Percentiles rank a stretch among this genome's conserved stretches.
Evolutionary conservation across 2,888 invertebrate genomes (phyloP).

Genomic region (Listrodromus nycthemerus): DNA sequence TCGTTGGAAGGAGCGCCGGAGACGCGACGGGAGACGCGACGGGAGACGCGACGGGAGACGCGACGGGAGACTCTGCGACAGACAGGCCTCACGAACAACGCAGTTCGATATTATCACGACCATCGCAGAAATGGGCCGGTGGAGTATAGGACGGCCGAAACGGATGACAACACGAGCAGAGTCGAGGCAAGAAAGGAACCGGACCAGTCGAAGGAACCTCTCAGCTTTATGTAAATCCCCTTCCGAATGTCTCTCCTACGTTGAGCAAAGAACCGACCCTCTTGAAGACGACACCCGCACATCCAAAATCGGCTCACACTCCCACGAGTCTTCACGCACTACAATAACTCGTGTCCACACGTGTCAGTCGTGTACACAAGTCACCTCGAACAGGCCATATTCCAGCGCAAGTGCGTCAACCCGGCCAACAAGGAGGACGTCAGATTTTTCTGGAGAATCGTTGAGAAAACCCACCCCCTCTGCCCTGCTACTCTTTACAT

Average conservation of each 20-base stretch:
- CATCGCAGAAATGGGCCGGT: background rate
- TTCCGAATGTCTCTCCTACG: slow-evolving; percentile 18
- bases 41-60: slow-evolving; percentile 21
- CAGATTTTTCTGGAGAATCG: slow-evolving; percentile 49
- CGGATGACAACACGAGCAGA: background rate
- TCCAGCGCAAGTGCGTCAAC: slow-evolving; percentile 22
- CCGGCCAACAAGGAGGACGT: slow-evolving; percentile 4
- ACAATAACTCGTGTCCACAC: slow-evolving; percentile 24
- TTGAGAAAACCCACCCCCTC: slow-evolving; percentile 11
- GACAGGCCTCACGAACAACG: slow-evolving; percentile 20
- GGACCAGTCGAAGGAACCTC: slow-evolving; percentile 27
- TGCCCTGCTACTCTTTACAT: slow-evolving; percentile 34
- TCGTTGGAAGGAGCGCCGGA: background rate
- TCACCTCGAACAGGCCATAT: slow-evolving; percentile 28
- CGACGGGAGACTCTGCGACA: slow-evolving; percentile 24
- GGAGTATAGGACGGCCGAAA: background rate
- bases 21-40: slow-evolving; percentile 17
- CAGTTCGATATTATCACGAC: slow-evolving; percentile 60
- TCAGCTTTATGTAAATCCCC: slow-evolving; percentile 60
- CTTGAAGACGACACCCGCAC: slow-evolving; percentile 3
- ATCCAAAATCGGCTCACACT: background rate
- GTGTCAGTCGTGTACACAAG: slow-evolving; percentile 41
- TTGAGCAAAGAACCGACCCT: slow-evolving; percentile 23
- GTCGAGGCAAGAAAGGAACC: slow-evolving; percentile 25
- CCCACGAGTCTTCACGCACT: slow-evolving; percentile 1